phyloP scores from a whole-genome alignment of 1,140 invertebrate genomes.

The Anastrepha obliqua region DNA sequence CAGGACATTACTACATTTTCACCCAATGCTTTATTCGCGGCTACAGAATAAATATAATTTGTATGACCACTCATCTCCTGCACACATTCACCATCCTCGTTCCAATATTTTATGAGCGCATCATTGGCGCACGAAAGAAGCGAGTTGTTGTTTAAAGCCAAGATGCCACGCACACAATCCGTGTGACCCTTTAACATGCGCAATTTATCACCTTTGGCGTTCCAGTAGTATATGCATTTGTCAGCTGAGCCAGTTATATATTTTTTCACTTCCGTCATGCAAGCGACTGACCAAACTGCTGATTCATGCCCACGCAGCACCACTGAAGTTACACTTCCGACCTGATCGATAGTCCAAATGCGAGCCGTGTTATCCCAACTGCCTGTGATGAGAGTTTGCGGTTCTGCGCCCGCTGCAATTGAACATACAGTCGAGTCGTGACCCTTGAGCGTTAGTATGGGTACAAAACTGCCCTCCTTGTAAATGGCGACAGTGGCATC shows the following conservation, averaged over 20 bases:
- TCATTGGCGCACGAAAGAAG: conserved; percentile 95
- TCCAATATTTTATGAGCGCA: conserved; percentile 89
- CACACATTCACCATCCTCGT: conserved; percentile 84
- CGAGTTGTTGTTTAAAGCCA: conserved; percentile 80
- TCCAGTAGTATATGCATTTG: conserved; percentile 91
- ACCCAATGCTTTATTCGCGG: conserved; percentile 77
- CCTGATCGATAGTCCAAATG: conserved; percentile 82
- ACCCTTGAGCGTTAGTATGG: conserved; percentile 82
- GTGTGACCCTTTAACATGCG: conserved; percentile 82
- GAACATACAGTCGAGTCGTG: conserved; percentile 84
- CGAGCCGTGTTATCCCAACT: conserved; percentile 94
- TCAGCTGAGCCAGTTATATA: conserved; percentile 93
- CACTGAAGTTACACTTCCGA: conserved; percentile 76
- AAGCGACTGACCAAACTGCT: conserved; percentile 91
- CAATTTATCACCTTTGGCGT: conserved; percentile 76
- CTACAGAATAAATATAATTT: conserved; percentile 83
- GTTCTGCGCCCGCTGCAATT: conserved; percentile 73
- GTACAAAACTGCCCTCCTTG: conserved; percentile 77
- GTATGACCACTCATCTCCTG: conserved; percentile 87
- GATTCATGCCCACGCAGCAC: conserved; percentile 84
- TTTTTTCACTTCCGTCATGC: conserved; percentile 76
- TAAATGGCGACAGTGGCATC: conserved; percentile 90
- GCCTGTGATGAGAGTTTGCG: conserved; percentile 78
- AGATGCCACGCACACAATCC: conserved; percentile 91
- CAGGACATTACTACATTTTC: conserved; percentile 82